Conservation (phyloP, 1,140 invertebrate species). For the Heliconius congener region DNA sequence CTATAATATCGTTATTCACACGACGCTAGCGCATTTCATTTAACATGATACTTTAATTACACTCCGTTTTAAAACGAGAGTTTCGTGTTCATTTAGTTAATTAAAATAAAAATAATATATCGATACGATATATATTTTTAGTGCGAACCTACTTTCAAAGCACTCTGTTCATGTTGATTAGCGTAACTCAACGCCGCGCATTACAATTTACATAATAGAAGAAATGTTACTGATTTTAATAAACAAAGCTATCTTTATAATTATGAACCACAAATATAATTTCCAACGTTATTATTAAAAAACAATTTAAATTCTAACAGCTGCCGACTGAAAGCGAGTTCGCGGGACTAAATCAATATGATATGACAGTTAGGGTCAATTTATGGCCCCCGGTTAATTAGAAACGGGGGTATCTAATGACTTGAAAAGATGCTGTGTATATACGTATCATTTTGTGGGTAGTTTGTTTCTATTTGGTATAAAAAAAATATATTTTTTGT, state of each 20-base stretch:
- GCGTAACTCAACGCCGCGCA: not conserved
- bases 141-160: too few relatives aligned
- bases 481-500: too few relatives aligned
- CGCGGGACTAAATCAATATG: constrained; percentile 78
- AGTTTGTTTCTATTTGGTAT: too few relatives aligned
- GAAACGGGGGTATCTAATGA: constrained; percentile 66
- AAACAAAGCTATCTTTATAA: not conserved
- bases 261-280: constrained; percentile 8
- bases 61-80: not conserved
- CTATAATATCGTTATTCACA: not conserved
- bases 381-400: constrained; percentile 78
- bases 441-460: not conserved
- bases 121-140: too few relatives aligned
- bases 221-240: not conserved
- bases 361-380: constrained; percentile 80
- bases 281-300: constrained; percentile 33
- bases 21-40: not conserved
- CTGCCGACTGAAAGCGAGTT: constrained; percentile 46
- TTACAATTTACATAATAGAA: not conserved
- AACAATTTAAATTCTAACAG: constrained; percentile 52
- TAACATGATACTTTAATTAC: not conserved
- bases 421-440: constrained; percentile 66
- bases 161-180: too few relatives aligned
- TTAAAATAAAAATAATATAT: not conserved
- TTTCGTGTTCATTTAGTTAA: not conserved